Conservation (phyloP, 35 echinoderm and acorn worm species). For the Ophioderma brevispina region DNA sequence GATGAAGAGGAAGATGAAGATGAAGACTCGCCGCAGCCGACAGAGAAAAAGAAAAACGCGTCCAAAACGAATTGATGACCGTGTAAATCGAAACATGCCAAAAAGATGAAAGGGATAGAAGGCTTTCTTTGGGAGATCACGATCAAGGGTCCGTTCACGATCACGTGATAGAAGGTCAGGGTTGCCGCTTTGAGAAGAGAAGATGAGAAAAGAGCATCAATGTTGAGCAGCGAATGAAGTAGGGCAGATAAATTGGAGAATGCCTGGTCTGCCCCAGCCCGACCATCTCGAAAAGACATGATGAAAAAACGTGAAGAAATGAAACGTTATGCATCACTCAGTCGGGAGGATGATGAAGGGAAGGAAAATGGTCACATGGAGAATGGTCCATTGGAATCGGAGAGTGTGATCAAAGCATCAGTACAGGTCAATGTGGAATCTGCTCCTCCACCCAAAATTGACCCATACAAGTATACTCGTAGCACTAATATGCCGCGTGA, state of each 20-base stretch:
- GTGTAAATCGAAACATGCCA: background rate
- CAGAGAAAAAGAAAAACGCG: conserved; percentile 49
- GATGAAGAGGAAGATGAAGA: conserved; percentile 65
- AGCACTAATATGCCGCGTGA: background rate
- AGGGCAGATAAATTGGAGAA: conserved; percentile 26
- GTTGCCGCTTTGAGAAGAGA: conserved; percentile 35
- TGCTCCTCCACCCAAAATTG: conserved; percentile 8
- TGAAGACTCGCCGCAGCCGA: conserved; percentile 36
- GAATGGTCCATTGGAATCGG: conserved; percentile 20
- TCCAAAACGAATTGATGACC: background rate
- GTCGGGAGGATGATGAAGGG: conserved; percentile 10
- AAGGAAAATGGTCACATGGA: background rate
- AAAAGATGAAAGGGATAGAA: background rate
- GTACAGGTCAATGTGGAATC: conserved; percentile 12
- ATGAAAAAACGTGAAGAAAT: conserved; percentile 54
- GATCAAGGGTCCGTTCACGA: conserved; percentile 57
- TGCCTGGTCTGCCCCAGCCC: conserved; percentile 28
- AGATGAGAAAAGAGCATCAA: conserved; percentile 40
- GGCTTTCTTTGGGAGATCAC: conserved; percentile 46
- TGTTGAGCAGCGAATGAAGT: conserved; percentile 25
- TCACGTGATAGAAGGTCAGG: conserved; percentile 73
- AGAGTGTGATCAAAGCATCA: background rate
- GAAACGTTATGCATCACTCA: conserved; percentile 8
- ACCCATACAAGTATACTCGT: background rate
- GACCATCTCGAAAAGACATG: conserved; percentile 69